Base-by-base conservation (phyloP, 2,888 invertebrate species). In the Baccha elongata region DNA sequence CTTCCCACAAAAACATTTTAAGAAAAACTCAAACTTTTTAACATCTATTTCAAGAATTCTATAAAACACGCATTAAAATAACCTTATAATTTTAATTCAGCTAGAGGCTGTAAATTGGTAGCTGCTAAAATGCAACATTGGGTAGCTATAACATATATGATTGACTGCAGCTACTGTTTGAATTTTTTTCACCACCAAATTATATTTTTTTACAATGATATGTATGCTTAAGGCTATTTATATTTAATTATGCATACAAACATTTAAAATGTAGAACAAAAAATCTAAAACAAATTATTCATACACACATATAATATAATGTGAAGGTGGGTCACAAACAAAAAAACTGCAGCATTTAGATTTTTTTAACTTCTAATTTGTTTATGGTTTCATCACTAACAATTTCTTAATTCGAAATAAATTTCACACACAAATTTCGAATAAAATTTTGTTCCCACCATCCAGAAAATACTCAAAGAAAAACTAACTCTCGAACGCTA, bases 371-470 rank as follows among this genome's bases (percentile, higher is more conserved):
- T 42, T 64, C 55, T 19, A 72, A 68, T 67, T 72, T 76, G 76
- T 72, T 83, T 83, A 83, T 72, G 81, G 67, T 76, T 83, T 83
- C 81, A 83, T 83, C 81, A 83, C 81, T 83, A 83, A 67, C 35
- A 72, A 83, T 76, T 83, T 83, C 81, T 83, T 76, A 83, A 83
- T 83, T 72, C 48, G 21, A 37, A 23, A 62, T 40, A 52, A 72
- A 72, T 35, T 75, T 67, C 72, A 71, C 71, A 67, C 62, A 65
- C 50, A 37, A 42, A 76, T 37, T 53, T 65, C 29, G 44, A 60
- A 60, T 0, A 17, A 35, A 65, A 65, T 60, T 44, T 32, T 52
- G 71, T 83, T 83, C 76, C 81, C 81, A 83, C 71, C 65, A 42
- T 44, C 17, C 44, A 44, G 37, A n/a, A 40, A n/a, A 15, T 19